Evolutionary conservation across 30 jellyfish, hydroid and myxozoan species (phyloP), one percentile per base, ranked within the genome.

Genomic region (Aurelia sp.): DNA sequence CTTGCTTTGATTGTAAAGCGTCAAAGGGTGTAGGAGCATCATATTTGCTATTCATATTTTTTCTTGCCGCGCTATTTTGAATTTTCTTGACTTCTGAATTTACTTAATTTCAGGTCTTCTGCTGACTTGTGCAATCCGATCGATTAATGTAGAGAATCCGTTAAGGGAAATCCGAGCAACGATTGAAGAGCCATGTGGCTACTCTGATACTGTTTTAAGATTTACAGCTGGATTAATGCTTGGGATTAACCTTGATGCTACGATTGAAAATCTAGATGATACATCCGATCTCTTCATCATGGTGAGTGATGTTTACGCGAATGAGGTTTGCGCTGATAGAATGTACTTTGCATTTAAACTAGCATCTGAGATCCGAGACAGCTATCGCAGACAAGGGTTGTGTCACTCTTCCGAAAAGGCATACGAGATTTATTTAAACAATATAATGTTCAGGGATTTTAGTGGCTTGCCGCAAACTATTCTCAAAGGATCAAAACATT

Each of bases 151-250:
- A 1, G 96, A 87, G 67, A 93, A 93, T 67, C 93, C 97, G 21
- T 89, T 93, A 62, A 78, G 97, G 16, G 96, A 76, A 31, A 63
- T 81, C 8, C 59, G 71, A 12, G 97, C 93, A 11, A 64, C 58
- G 8, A 75, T 93, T 24, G 77, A 58, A 8, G 98, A 93, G 58
- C 98, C 98, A 7, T 47, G 57, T 44, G 77, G 88, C 20, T 70
- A 60, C 60, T 73, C 95, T 7, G 98, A 93, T 78, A 82, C 88
- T 20, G 94, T 94, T n/a, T 48, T 87, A 30, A 57, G 85, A 35
- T 93, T 93, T 76, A 85, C 97, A 3, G 96, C 98, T 41, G 98
- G 98, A 19, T 74, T 93, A 21, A 83, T 89, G 11, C 91, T 93
- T 19, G 93, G 96, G 15, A 86, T 93, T 38, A 66, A 72, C 44